phyloP scores from a whole-genome alignment of 2,888 invertebrate genomes.

The Drosophila basisetae region DNA sequence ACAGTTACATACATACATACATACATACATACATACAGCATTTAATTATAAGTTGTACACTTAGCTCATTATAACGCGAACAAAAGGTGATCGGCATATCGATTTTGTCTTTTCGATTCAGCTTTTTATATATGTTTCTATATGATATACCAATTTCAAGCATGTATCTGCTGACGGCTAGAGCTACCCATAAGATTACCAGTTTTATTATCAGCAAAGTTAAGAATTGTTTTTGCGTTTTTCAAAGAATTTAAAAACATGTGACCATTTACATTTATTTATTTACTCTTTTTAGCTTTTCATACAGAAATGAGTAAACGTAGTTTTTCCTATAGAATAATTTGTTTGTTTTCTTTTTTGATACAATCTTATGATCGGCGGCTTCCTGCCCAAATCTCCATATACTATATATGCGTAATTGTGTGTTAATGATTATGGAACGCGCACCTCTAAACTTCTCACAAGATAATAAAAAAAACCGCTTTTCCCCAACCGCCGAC shows the following conservation, averaged over 20 bases:
- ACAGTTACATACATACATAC: background rate
- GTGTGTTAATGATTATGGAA: slow-evolving; percentile 17
- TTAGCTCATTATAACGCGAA: background rate
- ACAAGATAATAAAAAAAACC: slow-evolving; percentile 23
- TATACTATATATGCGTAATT: slow-evolving; percentile 15
- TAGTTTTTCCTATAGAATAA: slow-evolving; percentile 38
- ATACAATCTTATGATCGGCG: slow-evolving; percentile 20
- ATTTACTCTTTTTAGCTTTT: slow-evolving; percentile 33
- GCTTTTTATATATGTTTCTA: background rate
- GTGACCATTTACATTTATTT: slow-evolving; percentile 52
- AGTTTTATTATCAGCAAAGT: slow-evolving; percentile 22
- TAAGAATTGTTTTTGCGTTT: slow-evolving; percentile 24
- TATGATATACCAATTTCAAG: slow-evolving; percentile 1
- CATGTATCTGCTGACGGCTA: background rate
- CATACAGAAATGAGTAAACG: slow-evolving; percentile 48
- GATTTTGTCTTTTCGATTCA: background rate
- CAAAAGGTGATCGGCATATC: background rate
- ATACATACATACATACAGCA: background rate
- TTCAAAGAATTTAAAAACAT: slow-evolving; percentile 41
- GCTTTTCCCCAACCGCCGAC: slow-evolving; percentile 12
- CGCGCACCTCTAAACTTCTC: slow-evolving; percentile 15
- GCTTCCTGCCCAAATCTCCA: slow-evolving; percentile 18
- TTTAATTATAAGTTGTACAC: background rate
- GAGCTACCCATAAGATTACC: slow-evolving; percentile 1
- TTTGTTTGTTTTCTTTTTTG: slow-evolving; percentile 9